Conservation (phyloP, 2,797 vertebrate species). For the Crenichthys baileyi region DNA sequence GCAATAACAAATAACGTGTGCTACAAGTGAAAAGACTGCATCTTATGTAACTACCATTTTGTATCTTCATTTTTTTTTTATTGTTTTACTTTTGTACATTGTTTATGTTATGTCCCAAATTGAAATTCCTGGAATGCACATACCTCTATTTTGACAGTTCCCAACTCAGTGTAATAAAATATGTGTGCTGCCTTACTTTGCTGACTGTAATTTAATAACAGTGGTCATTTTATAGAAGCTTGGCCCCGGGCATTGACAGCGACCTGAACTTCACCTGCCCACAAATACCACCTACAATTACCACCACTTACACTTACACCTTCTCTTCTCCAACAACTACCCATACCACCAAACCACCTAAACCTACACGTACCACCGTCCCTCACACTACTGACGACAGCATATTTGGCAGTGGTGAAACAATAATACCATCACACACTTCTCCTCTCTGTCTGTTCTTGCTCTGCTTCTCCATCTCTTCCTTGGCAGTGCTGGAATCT, state of each 20-base stretch:
- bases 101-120: neutral
- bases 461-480: conserved; percentile 13
- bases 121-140: neutral
- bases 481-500: neutral
- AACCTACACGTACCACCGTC: too few relatives aligned
- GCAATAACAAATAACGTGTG: conserved; percentile 45
- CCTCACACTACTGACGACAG: neutral
- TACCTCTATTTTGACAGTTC: neutral
- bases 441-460: conserved; percentile 11
- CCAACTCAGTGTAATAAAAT: neutral
- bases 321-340: too few relatives aligned
- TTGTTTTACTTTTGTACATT: too few relatives aligned
- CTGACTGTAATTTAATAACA: neutral
- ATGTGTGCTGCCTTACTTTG: neutral
- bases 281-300: neutral
- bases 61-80: neutral
- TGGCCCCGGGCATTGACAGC: fast-evolving
- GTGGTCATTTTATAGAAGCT: neutral
- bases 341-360: too few relatives aligned
- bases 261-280: conserved; percentile 4
- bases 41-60: conserved; percentile 56
- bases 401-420: conserved; percentile 23
- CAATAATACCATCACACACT: conserved; percentile 11
- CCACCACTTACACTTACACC: neutral
- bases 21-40: conserved; percentile 33